A percentile compares a stretch with the other conserved stretches of the same genome.
These are phyloP conservation scores for Brachypteracias leptosomus DNA, from an alignment of 2,113 vertebrate species.

Conservation along the genomic window DNA sequence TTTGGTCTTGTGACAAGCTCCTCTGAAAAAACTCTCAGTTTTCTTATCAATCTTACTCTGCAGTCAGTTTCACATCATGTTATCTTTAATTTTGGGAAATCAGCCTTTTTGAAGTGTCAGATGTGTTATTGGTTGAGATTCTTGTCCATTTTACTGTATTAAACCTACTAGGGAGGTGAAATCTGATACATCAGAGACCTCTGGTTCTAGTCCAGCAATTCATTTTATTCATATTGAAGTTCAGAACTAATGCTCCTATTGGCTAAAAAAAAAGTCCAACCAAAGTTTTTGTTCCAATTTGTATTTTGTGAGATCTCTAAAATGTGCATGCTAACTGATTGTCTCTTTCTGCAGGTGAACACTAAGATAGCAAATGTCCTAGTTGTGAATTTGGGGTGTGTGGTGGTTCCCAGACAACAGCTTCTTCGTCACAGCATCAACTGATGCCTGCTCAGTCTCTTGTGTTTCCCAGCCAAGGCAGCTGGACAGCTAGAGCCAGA, in stretches of 20 bases:
- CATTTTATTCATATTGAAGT: not conserved
- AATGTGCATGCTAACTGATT: not conserved
- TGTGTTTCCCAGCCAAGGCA: not conserved
- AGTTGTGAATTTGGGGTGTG: not conserved
- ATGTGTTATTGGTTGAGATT: not conserved
- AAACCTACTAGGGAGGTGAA: not conserved
- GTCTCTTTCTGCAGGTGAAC: not conserved
- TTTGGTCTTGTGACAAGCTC: not conserved
- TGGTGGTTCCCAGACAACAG: not conserved
- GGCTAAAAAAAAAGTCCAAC: not conserved
- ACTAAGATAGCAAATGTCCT: not conserved
- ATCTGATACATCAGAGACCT: not conserved
- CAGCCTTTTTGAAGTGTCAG: not conserved
- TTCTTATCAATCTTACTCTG: not conserved
- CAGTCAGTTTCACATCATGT: not conserved
- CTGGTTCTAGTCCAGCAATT: not conserved
- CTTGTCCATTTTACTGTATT: not conserved
- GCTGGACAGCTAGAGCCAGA: not conserved
- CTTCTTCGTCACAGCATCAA: not conserved
- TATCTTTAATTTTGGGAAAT: not conserved
- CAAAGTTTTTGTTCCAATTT: not conserved
- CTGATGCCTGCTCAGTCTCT: not conserved
- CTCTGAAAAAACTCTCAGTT: not conserved
- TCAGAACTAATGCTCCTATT: not conserved
- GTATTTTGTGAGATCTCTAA: not conserved